Evolutionary conservation across 2,888 invertebrate species (phyloP).

Genomic region (Pristionchus fissidentatus): DNA sequence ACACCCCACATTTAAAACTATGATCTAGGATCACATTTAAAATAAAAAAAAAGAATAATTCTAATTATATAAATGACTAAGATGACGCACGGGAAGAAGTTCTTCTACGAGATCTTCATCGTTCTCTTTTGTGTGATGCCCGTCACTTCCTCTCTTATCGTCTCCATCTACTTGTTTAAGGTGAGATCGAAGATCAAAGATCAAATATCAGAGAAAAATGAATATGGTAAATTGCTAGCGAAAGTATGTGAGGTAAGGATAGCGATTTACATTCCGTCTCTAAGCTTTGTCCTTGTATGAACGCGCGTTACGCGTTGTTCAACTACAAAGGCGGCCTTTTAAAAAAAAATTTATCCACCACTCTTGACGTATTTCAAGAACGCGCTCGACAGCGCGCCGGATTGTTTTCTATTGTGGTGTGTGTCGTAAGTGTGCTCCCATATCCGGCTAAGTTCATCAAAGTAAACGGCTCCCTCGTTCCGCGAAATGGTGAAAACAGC

Average conservation of each 20-base stretch:
- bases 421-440: not conserved
- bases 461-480: not conserved
- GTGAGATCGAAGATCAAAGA: conserved; percentile 50
- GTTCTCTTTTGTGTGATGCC: conserved; percentile 73
- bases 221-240: too few relatives aligned
- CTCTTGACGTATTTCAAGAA: not conserved
- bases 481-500: not conserved
- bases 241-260: too few relatives aligned
- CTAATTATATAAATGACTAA: conserved; percentile 48
- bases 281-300: not conserved
- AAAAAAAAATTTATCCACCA: conserved; percentile 45
- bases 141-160: conserved; percentile 72
- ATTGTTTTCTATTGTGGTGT: not conserved
- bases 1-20: too few relatives aligned
- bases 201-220: too few relatives aligned
- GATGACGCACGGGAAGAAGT: conserved; percentile 70
- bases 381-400: not conserved
- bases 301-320: not conserved
- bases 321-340: not conserved
- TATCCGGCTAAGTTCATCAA: not conserved
- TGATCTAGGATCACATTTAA: too few relatives aligned
- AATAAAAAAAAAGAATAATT: not conserved
- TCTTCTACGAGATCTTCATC: conserved; percentile 74
- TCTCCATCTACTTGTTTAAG: conserved; percentile 74
- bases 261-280: too few relatives aligned